These are phyloP conservation scores for Coccyzus lansbergi DNA, from an alignment of 2,797 vertebrate species.

Conservation along the genomic window DNA sequence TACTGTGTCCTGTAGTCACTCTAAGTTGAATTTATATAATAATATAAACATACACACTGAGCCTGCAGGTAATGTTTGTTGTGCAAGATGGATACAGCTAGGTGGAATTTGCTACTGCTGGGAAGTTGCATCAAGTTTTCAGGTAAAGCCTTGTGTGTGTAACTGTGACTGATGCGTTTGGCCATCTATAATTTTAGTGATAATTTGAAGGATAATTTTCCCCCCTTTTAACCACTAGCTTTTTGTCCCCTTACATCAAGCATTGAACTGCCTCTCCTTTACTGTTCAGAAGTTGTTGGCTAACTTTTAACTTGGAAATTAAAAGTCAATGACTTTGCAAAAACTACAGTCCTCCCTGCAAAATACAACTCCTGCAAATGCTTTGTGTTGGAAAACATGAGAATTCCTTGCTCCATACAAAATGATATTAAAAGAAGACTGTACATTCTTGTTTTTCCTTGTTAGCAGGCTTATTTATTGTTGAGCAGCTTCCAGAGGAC, in stretches of 20 bases:
- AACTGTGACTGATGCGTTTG: background rate
- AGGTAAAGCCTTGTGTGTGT: background rate
- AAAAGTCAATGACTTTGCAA: fast-evolving
- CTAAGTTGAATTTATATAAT: background rate
- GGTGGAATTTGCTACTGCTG: background rate
- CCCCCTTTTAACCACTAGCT: background rate
- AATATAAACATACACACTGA: background rate
- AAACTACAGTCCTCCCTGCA: background rate
- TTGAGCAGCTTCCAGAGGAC: background rate
- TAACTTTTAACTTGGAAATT: background rate
- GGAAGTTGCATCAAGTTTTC: background rate
- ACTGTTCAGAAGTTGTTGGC: background rate
- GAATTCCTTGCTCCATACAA: background rate
- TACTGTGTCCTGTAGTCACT: background rate
- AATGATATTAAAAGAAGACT: background rate
- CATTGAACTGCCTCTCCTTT: background rate
- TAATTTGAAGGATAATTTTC: background rate
- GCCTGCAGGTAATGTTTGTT: background rate
- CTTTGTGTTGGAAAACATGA: background rate
- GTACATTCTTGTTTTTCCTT: background rate
- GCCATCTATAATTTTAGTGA: background rate
- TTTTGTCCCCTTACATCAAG: background rate
- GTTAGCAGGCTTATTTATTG: background rate
- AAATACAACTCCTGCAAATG: background rate
- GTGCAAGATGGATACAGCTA: fast-evolving